Evolutionary conservation across 2,113 vertebrate genomes (phyloP).

Genomic region (Aptenodytes patagonicus): DNA sequence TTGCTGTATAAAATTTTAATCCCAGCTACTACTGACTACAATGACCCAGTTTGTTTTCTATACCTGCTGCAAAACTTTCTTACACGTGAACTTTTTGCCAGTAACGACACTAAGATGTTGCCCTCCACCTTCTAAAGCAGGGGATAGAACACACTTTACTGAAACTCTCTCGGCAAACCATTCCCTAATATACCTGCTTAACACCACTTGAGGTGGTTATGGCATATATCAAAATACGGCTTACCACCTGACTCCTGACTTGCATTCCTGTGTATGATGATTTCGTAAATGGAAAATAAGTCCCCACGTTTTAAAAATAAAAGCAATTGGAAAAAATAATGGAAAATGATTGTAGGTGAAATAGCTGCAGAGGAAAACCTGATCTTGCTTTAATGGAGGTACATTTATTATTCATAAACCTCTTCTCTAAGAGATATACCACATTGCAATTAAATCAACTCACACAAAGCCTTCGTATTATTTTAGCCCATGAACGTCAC

Average conservation of each 20-base stretch:
- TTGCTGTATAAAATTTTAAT: neutral
- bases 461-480: neutral
- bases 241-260: neutral
- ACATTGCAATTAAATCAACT: neutral
- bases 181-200: neutral
- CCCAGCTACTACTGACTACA: neutral
- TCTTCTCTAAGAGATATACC: neutral
- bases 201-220: neutral
- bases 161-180: neutral
- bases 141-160: neutral
- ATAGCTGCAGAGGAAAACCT: slow-evolving; percentile 1
- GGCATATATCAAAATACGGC: neutral
- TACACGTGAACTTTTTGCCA: neutral
- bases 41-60: neutral
- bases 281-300: neutral
- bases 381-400: slow-evolving; percentile 8
- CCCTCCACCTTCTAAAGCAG: neutral
- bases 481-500: neutral
- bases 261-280: neutral
- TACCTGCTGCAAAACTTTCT: neutral
- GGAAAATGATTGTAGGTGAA: neutral
- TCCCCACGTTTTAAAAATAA: neutral
- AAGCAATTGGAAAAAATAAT: slow-evolving; percentile 4
- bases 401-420: slow-evolving; percentile 53
- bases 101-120: neutral